Conservation (phyloP, 2,797 vertebrate species). For the Periophthalmus magnuspinnatus region DNA sequence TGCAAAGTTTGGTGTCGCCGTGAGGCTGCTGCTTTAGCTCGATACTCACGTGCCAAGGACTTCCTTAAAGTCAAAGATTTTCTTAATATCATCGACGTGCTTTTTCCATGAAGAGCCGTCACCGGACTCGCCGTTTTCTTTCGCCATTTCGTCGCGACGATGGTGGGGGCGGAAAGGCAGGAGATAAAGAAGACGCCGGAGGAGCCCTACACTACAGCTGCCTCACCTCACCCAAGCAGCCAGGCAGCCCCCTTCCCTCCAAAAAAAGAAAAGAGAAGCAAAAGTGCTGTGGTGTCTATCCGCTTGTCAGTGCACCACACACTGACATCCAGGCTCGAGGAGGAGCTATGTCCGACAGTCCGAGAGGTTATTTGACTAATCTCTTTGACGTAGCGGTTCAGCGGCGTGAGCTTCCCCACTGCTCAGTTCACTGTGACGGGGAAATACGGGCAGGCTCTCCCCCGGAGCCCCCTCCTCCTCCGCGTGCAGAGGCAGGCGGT, state of each 20-base stretch:
- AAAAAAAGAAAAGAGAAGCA: neutral
- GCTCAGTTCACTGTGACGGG: conserved; percentile 55
- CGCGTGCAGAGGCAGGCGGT: conserved; percentile 26
- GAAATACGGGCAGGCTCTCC: conserved; percentile 39
- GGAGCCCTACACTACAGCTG: conserved; percentile 32
- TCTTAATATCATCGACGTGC: conserved; percentile 93
- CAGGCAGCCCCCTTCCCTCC: neutral
- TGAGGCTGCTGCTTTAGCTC: neutral
- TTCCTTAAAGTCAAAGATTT: conserved; percentile 94
- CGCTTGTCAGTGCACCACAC: conserved; percentile 33
- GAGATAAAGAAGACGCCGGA: conserved; percentile 30
- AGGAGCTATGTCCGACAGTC: conserved; percentile 50
- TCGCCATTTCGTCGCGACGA: conserved; percentile 82
- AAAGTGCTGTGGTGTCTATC: conserved; percentile 29
- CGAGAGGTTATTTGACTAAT: conserved; percentile 68
- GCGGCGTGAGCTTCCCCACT: conserved; percentile 57
- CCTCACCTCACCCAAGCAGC: conserved; percentile 28
- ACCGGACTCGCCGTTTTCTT: conserved; percentile 88
- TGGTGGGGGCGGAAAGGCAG: conserved; percentile 4
- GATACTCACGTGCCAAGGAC: conserved; percentile 93
- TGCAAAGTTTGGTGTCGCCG: conserved; percentile 51
- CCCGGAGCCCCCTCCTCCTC: conserved; percentile 11
- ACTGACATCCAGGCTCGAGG: conserved; percentile 12
- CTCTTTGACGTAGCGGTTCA: conserved; percentile 69
- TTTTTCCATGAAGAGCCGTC: conserved; percentile 89